These are phyloP conservation scores for Allygus modestus DNA, from an alignment of 2,888 invertebrate species.

Conservation along the genomic window DNA sequence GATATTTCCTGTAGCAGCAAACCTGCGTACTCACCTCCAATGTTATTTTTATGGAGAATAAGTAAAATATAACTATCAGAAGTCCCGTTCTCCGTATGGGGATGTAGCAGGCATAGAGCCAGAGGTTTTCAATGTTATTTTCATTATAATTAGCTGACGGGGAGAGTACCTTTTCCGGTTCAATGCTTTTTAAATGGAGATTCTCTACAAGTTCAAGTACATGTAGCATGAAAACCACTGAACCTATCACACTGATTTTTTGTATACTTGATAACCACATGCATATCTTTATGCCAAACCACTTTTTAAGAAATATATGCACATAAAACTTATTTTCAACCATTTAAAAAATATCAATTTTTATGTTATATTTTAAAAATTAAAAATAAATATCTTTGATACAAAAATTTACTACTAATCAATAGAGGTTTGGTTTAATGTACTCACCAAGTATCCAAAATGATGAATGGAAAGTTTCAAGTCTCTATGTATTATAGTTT, in stretches of 20 bases:
- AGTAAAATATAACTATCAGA: too few species aligned
- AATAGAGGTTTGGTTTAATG: neutral
- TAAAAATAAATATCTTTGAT: neutral
- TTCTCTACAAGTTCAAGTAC: neutral
- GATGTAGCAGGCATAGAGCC: too few species aligned
- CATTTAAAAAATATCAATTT: neutral
- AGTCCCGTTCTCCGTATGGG: too few species aligned
- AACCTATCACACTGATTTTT: neutral
- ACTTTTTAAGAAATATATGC: neutral
- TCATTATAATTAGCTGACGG: too few species aligned
- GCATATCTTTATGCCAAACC: neutral
- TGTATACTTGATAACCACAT: neutral
- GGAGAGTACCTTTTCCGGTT: neutral
- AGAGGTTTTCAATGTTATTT: too few species aligned
- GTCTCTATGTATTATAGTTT: neutral
- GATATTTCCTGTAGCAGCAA: too few species aligned
- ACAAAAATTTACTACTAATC: neutral
- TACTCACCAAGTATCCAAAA: neutral
- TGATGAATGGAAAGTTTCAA: neutral
- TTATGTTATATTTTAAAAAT: neutral
- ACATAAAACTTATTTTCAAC: neutral
- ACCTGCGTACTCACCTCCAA: too few species aligned
- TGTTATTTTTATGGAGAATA: too few species aligned
- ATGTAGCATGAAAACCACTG: neutral
- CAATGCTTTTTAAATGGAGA: neutral